Base-by-base conservation (phyloP, 2,888 invertebrate genomes). In the Carpatolechia fugitivella region DNA sequence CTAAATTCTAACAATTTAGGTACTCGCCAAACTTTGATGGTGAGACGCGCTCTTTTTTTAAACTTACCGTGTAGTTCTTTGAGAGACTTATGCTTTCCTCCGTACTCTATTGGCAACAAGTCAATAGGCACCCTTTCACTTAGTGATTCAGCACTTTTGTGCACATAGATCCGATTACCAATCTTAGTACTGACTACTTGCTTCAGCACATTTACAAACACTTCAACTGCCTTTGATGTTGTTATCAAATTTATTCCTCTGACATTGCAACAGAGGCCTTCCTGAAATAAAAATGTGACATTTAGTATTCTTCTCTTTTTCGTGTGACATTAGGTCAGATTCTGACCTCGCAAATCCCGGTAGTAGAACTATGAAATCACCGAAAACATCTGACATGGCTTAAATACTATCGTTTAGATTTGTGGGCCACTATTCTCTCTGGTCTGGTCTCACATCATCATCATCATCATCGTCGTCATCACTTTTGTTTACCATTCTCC, bases 41-140 rank as follows among this genome's bases (percentile, higher is more conserved):
- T 6, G 24, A n/a, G n/a, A n/a, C n/a, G 24, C 24, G 1, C 7
- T 1, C 13, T 13, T 40, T 20, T 41, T 7, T 2, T 18, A 16
- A 20, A 20, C 58, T 56, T 59, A 80, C 79, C 71, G n/a, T 50
- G 30, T 3, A 74, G 36, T 47, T 73, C 68, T 4, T 60, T 56
- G 0, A 70, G 18, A 13, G 62, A 58, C 16, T 51, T 64, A 4
- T 64, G 71, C 18, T 61, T 49, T 0, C 78, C 78, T 0, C 74
- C 77, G n/a, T 64, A 67, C 0, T 78, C 78, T 36, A 46, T 35
- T 0, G 78, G 78, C 6, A 77, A 54, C 4, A 62, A 49, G 1
- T 72, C 69, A 46, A 51, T 68, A 0, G 69, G 64, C 14, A 78
- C 30, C 13, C 56, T 54, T 0, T 72, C 54, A 36, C 69, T 56